phyloP scores from a whole-genome alignment of 2,113 vertebrate genomes.

The Dicerorhinus sumatrensis region DNA sequence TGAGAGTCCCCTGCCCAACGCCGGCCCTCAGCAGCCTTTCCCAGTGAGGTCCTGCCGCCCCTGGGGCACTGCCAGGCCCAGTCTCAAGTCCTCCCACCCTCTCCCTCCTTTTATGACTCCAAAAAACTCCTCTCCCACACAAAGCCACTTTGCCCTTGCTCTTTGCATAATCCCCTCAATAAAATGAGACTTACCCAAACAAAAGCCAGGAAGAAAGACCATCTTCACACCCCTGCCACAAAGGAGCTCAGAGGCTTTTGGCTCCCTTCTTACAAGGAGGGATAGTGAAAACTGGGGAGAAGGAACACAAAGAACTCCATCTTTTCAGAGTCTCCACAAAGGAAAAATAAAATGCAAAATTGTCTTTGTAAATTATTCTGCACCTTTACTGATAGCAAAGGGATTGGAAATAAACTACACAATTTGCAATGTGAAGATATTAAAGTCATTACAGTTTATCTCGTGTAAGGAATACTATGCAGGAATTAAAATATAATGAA shows the following conservation, averaged over 20 bases:
- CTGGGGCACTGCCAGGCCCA: background rate
- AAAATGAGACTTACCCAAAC: conserved; percentile 29
- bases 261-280: background rate
- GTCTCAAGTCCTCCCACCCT: background rate
- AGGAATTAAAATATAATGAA: background rate
- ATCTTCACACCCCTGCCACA: background rate
- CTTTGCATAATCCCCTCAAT: conserved; percentile 63
- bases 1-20: background rate
- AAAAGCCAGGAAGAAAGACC: conserved; percentile 53
- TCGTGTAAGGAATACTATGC: background rate
- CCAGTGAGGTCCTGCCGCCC: background rate
- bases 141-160: background rate
- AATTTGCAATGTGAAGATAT: background rate
- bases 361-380: background rate
- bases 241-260: background rate
- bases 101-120: background rate
- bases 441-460: background rate
- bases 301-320: background rate
- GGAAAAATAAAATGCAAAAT: background rate
- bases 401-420: background rate
- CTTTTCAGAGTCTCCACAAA: background rate
- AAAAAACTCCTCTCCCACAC: background rate
- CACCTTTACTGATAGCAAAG: background rate
- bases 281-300: background rate
- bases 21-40: background rate